A percentile compares a stretch with the other conserved stretches of the same genome.
These are phyloP conservation scores for Pachyramphus minor DNA, from an alignment of 2,113 vertebrate genomes.

Conservation along the genomic window DNA sequence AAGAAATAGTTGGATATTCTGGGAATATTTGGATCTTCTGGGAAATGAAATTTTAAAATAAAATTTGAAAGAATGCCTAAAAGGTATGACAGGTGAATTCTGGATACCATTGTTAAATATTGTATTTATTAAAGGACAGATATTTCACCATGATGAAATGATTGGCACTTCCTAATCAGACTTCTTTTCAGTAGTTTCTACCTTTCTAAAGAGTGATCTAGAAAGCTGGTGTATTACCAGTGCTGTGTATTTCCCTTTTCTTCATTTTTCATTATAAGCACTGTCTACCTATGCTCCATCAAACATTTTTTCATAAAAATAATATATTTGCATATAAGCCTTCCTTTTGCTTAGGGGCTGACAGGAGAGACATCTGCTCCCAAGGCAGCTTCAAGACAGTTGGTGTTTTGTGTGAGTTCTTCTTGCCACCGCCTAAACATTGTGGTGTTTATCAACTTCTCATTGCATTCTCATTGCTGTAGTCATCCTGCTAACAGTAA, in stretches of 20 bases:
- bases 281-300: background rate
- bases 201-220: background rate
- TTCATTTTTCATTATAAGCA: background rate
- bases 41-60: background rate
- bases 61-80: background rate
- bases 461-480: background rate
- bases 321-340: background rate
- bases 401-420: background rate
- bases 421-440: background rate
- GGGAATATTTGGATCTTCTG: background rate
- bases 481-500: background rate
- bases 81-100: background rate
- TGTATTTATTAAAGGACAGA: background rate
- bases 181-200: background rate
- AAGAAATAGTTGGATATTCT: background rate
- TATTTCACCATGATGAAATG: background rate
- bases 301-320: background rate
- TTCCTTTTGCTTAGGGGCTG: background rate
- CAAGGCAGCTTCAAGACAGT: background rate
- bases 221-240: background rate
- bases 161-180: background rate
- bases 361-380: background rate
- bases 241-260: background rate
- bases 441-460: background rate
- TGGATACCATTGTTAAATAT: background rate